Evolutionary conservation across 2,888 invertebrate species (phyloP), one percentile per base, ranked within the genome.

Genomic region (Tipula lateralis): DNA sequence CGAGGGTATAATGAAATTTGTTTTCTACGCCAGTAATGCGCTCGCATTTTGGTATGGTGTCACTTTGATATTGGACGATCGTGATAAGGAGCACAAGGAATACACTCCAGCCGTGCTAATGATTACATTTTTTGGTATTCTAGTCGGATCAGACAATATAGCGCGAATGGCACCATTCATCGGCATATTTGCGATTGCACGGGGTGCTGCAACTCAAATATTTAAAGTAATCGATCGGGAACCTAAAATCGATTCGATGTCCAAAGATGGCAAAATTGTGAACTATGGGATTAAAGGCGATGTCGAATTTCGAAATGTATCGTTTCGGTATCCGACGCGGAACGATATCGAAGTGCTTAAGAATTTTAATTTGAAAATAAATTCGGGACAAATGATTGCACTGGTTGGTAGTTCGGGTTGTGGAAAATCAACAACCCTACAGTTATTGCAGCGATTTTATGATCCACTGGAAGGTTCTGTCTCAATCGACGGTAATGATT

Each of bases 41-140:
- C 90, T 96, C 0, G 93, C 95, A 0, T 96, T 96, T 88, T 96
- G 95, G 95, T 96, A 95, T 88, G 96, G 96, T 0, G 93, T 95
- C 0, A 92, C 92, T 85, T 91, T 96, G 13, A 95, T 96, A 85
- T 87, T 95, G 44, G 92, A 93, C 0, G 93, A 93, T 88, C 91
- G 94, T 16, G 89, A 91, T 1, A 91, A 92, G 50, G 91, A 89
- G 0, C 88, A 90, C 3, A 93, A 94, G 4, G 91, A 92, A 30
- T 95, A 95, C 86, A 94, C 93, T 0, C 93, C 95, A 0, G 94
- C 94, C 1, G 94, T 93, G 4, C 90, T 96, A 29, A 93, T 95
- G 90, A 94, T 95, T 87, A 95, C 94, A 89, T 90, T 96, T 91
- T 96, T 96, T 90, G 94, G 95, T 85, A 93, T 96, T 0, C 91